A percentile compares a stretch with the other conserved stretches of the same genome.
phyloP scores from a whole-genome alignment of 2,888 invertebrate species.

The Calameuta filiformis region DNA sequence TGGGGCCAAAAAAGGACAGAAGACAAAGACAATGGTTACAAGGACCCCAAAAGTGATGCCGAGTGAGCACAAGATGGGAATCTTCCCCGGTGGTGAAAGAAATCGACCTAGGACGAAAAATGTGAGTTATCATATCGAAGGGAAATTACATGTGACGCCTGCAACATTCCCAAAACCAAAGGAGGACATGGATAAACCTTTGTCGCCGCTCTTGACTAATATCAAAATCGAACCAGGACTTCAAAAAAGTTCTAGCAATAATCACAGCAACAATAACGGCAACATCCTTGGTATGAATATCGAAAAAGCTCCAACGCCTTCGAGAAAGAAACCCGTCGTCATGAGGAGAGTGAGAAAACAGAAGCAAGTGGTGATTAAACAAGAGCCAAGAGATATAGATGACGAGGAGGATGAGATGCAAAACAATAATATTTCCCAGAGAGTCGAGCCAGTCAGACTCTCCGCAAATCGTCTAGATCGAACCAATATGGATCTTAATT shows the following conservation, averaged over 20 bases:
- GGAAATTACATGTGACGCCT: slow-evolving; percentile 67
- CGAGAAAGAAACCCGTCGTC: slow-evolving; percentile 28
- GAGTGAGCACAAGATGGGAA: slow-evolving; percentile 59
- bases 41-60: slow-evolving; percentile 67
- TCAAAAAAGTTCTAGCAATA: slow-evolving; percentile 32
- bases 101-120: slow-evolving; percentile 74
- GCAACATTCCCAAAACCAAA: slow-evolving; percentile 68
- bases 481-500: slow-evolving; percentile 53
- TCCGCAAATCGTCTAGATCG: slow-evolving; percentile 47
- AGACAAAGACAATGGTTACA: slow-evolving; percentile 71
- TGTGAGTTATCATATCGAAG: slow-evolving; percentile 72
- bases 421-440: slow-evolving; percentile 34
- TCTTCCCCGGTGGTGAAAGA: slow-evolving; percentile 66
- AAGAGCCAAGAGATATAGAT: slow-evolving; percentile 43
- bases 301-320: slow-evolving; percentile 32
- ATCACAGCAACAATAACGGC: slow-evolving; percentile 57
- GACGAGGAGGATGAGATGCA: slow-evolving; percentile 24
- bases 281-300: slow-evolving; percentile 35
- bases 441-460: slow-evolving; percentile 9
- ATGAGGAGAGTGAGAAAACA: slow-evolving; percentile 38
- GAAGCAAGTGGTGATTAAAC: slow-evolving; percentile 42
- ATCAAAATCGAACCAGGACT: slow-evolving; percentile 37
- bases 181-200: slow-evolving; percentile 36
- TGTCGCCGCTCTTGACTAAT: slow-evolving; percentile 22
- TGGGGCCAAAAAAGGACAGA: slow-evolving; percentile 70